Evolutionary conservation across 2,113 vertebrate species (phyloP).

Genomic region (Labeo catla): DNA sequence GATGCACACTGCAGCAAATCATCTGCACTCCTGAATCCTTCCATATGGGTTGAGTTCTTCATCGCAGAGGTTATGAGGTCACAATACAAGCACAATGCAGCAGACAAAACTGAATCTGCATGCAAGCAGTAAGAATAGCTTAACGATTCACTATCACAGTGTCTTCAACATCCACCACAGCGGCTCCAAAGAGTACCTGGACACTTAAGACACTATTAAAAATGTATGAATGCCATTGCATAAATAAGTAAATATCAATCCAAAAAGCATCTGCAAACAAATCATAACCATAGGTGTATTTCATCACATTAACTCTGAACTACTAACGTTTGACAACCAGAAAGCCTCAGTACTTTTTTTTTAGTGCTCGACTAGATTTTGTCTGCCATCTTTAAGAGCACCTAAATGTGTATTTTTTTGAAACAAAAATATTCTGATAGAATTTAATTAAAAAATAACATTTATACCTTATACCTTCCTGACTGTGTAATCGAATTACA

Average conservation of each 20-base stretch:
- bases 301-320: background rate
- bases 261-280: background rate
- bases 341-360: background rate
- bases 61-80: background rate
- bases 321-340: background rate
- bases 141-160: background rate
- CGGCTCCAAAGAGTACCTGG: background rate
- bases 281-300: background rate
- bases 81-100: background rate
- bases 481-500: background rate
- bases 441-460: background rate
- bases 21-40: background rate
- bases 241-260: slow-evolving; percentile 1
- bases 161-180: background rate
- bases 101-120: background rate
- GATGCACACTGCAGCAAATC: slow-evolving; percentile 46
- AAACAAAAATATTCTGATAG: background rate
- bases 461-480: background rate
- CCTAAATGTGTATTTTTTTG: background rate
- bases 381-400: background rate
- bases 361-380: background rate
- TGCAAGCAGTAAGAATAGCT: background rate
- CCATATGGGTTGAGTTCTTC: background rate
- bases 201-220: background rate
- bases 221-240: slow-evolving; percentile 7